phyloP scores from a whole-genome alignment of 2,888 invertebrate genomes.

The Arctia plantaginis region DNA sequence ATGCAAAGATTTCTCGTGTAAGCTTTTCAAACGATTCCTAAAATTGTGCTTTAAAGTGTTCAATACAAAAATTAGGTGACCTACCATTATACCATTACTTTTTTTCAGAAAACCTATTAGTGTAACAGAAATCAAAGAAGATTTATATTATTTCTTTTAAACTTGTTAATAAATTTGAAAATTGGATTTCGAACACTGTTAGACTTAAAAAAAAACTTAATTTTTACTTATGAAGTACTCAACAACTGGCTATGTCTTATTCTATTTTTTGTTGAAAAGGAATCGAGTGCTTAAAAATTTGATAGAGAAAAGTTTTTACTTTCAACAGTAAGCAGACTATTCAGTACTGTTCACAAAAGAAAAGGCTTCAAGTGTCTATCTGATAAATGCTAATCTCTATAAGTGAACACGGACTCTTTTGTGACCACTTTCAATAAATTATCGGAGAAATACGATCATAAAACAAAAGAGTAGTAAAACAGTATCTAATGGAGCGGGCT shows the following conservation, averaged over 20 bases:
- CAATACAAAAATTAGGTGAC: not conserved
- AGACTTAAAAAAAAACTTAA: not conserved
- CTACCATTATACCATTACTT: not conserved
- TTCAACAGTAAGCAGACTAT: not conserved
- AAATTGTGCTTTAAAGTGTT: not conserved
- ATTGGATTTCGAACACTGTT: not conserved
- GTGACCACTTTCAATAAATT: slow-evolving; percentile 77
- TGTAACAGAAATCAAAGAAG: too few species aligned
- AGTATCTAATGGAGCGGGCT: slow-evolving; percentile 73
- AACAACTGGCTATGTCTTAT: not conserved
- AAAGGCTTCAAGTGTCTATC: slow-evolving; percentile 28
- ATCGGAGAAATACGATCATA: slow-evolving; percentile 75
- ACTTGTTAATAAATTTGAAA: not conserved
- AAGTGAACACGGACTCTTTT: slow-evolving; percentile 58
- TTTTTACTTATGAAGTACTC: not conserved
- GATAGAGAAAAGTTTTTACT: not conserved
- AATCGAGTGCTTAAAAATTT: not conserved
- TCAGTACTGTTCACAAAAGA: slow-evolving; percentile 17
- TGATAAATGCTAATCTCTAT: slow-evolving; percentile 52
- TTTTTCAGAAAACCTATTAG: not conserved
- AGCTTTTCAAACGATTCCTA: not conserved
- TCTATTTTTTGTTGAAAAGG: not conserved
- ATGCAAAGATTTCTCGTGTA: not conserved
- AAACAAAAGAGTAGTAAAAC: slow-evolving; percentile 81
- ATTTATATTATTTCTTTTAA: too few species aligned